A percentile compares a stretch with the other conserved stretches of the same genome.
These are phyloP conservation scores for Galleria mellonella DNA, from an alignment of 1,140 invertebrate species.

Conservation along the genomic window DNA sequence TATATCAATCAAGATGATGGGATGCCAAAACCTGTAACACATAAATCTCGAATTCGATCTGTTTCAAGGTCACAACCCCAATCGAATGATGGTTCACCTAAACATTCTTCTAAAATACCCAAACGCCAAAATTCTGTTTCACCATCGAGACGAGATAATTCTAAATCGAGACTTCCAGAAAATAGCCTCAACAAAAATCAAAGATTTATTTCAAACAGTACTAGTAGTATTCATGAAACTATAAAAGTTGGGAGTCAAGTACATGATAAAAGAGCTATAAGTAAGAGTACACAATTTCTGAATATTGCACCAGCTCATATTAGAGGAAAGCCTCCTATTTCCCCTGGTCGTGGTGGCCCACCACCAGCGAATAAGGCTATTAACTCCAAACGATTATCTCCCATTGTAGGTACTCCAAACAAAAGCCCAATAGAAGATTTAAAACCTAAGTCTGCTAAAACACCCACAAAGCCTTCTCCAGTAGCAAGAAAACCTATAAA, in stretches of 20 bases:
- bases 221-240: conserved; percentile 69
- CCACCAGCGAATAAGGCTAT: conserved; percentile 62
- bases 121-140: conserved; percentile 67
- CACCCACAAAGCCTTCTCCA: conserved; percentile 31
- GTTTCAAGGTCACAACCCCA: conserved; percentile 63
- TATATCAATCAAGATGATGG: conserved; percentile 33
- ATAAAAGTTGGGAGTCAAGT: conserved; percentile 51
- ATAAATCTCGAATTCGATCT: conserved; percentile 44
- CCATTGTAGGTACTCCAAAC: conserved; percentile 67
- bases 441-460: conserved; percentile 42
- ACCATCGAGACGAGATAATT: conserved; percentile 39
- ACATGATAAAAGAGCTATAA: conserved; percentile 50
- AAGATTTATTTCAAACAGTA: conserved; percentile 68
- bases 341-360: conserved; percentile 59
- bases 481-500: conserved; percentile 37
- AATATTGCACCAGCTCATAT: conserved; percentile 46
- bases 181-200: conserved; percentile 51
- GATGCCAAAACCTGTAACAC: conserved; percentile 37
- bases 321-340: conserved; percentile 68
- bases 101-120: conserved; percentile 63
- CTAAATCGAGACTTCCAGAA: conserved; percentile 30
- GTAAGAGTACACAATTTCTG: conserved; percentile 62
- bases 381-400: conserved; percentile 67
- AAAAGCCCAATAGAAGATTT: conserved; percentile 57
- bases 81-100: conserved; percentile 63